Base-by-base conservation (phyloP, 2,888 invertebrate genomes). In the Dorcus hopei region DNA sequence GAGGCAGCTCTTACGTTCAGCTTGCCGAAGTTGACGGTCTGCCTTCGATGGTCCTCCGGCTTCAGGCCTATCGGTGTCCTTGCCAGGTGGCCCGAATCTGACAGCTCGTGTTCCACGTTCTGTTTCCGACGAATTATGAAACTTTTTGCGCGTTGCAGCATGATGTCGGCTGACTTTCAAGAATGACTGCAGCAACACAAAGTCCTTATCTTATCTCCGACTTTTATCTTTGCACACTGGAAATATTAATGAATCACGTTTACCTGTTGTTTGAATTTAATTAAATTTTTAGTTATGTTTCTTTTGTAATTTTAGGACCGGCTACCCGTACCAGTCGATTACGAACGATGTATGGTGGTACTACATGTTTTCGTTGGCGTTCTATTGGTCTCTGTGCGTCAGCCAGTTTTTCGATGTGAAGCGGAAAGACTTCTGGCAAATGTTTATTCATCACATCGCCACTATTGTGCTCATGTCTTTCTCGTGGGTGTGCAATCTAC, bases 381-480 rank as follows among this genome's bases (percentile, higher is more conserved):
- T 97, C 81, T 99, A 98, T 78, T 96, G 95, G 93, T 91, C 97
- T 14, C 82, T 97, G 58, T 90, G 91, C 63, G 86, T 94, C 62
- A 93, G 95, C 14, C 96, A 97, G 80, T 96, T 96, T 80, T 89
- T 93, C 78, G 97, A 98, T 79, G 91, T 94, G 54, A 90, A 90
- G 64, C 86, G 96, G 64, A 94, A 94, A 79, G 95, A 95, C 80
- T 97, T 98, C 80, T 94, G 94, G 91, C 95, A 97, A 82, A 98
- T 99, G 95, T 96, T 98, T 79, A 83, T 96, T 54, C 98, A 99
- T 81, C 98, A 99, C 77, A 86, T 96, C 73, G 94, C 95, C 19
- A 97, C 98, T 42, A 90, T 99, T 67, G 79, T 88, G 45, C 84
- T 99, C 62, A 86, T 99, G 81, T 87, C 87, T 57, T 90, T 97